Evolutionary conservation across 2,797 vertebrate species (phyloP), one percentile per base, ranked within the genome.

Genomic region (Spheniscus humboldti): DNA sequence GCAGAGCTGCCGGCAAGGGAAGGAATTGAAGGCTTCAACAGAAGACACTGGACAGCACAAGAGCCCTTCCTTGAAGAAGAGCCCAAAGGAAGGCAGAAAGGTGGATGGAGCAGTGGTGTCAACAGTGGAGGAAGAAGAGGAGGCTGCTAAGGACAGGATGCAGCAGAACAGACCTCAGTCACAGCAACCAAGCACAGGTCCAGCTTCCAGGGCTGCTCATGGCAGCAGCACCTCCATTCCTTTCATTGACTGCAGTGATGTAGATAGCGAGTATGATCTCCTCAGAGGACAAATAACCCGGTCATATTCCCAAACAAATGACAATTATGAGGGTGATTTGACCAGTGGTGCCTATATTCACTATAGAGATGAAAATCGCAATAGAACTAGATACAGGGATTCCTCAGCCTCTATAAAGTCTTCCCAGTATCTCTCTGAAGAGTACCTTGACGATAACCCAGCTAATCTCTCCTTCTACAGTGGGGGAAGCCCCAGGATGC

Each of bases 131-230:
- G 97, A 98, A 84, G 98, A 98, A 96, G 98, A 98, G 94, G 98
- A 98, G 77, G 91, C 93, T 59, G 39, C 86, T 75, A 97, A 97
- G 97, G 98, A 98, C 59, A 97, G 92, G 94, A 91, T 92, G 55
- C 98, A 97, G 96, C 97, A 82, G 98, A 98, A 96, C 98, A 97
- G 97, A 92, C 96, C 98, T 97, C 98, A 97, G 53, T 97, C 98
- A 52, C 99, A 98, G 90, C 99, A 98, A 97, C 99, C 98, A 90
- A 99, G 97, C 98, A 98, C 99, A 99, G 99, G 99, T 99, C 99
- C 99, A 98, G 98, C 99, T 98, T 99, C 98, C 97, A 94, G 96
- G 92, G 97, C 98, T 98, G 98, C 98, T 94, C 96, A 97, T 97
- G 98, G 98, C 98, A 98, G 98, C 98, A 98, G 97, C 97, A 97